phyloP scores from a whole-genome alignment of 2,113 vertebrate species.

The Ascaphus truei region DNA sequence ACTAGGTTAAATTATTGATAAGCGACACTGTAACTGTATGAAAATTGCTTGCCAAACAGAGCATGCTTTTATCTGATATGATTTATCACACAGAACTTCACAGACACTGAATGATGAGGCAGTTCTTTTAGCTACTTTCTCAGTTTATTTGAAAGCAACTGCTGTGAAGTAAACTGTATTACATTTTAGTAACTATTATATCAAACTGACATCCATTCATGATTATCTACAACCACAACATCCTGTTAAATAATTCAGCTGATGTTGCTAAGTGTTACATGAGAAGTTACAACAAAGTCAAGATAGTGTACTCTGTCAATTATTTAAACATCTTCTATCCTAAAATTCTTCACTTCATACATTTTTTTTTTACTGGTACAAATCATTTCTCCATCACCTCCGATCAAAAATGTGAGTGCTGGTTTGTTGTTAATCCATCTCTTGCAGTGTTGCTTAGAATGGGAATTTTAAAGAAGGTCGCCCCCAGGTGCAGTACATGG shows the following conservation, averaged over 20 bases:
- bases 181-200: slow-evolving; percentile 37
- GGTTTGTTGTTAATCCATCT: too few relatives aligned
- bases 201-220: slow-evolving; percentile 33
- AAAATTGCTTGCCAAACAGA: slow-evolving; percentile 34
- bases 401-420: too few relatives aligned
- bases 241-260: slow-evolving; percentile 29
- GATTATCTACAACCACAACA: slow-evolving; percentile 14
- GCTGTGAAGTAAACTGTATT: slow-evolving; percentile 38
- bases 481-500: too few relatives aligned
- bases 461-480: too few relatives aligned
- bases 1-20: slow-evolving; percentile 12
- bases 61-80: slow-evolving; percentile 35
- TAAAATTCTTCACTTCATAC: too few relatives aligned
- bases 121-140: slow-evolving; percentile 10
- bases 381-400: too few relatives aligned
- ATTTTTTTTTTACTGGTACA: too few relatives aligned
- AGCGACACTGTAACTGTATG: slow-evolving; percentile 25
- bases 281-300: background rate
- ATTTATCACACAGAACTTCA: slow-evolving; percentile 22
- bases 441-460: too few relatives aligned
- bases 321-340: too few relatives aligned
- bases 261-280: slow-evolving; percentile 8
- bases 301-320: background rate
- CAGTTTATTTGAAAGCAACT: slow-evolving; percentile 33
- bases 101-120: slow-evolving; percentile 31